Percentiles rank a stretch among this genome's conserved stretches.
These are phyloP conservation scores for Siniperca undulata DNA, from an alignment of 2,797 vertebrate species.

Conservation along the genomic window DNA sequence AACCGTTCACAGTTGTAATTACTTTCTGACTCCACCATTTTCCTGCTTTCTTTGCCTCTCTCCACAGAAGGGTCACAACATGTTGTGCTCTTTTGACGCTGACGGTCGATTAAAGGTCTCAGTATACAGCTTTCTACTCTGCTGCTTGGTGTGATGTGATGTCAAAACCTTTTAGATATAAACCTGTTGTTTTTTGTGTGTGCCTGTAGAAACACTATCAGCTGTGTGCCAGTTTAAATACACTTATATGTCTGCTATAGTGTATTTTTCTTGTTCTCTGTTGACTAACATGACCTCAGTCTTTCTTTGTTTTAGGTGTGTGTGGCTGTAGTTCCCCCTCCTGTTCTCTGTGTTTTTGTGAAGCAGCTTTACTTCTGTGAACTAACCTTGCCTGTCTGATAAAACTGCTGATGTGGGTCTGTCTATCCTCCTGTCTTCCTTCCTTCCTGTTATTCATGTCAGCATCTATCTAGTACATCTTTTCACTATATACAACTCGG, in stretches of 20 bases:
- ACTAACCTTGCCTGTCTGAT: conserved; percentile 41
- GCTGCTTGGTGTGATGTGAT: conserved; percentile 51
- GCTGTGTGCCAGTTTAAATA: conserved; percentile 6
- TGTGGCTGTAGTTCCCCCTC: conserved; percentile 44
- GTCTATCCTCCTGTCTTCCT: background rate
- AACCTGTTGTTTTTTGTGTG: conserved; percentile 8
- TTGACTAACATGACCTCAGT: conserved; percentile 40
- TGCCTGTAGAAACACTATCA: conserved; percentile 21
- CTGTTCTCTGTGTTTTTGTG: conserved; percentile 28
- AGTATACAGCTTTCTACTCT: conserved; percentile 59
- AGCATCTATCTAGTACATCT: background rate
- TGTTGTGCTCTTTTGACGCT: conserved; percentile 74
- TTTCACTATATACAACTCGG: background rate
- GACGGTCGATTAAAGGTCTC: conserved; percentile 78
- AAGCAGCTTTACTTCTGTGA: conserved; percentile 22
- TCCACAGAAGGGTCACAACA: conserved; percentile 79
- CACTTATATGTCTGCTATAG: conserved; percentile 6
- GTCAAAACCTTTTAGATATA: conserved; percentile 26
- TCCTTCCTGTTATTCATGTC: conserved; percentile 10
- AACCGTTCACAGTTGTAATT: conserved; percentile 6
- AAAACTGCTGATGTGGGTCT: conserved; percentile 8
- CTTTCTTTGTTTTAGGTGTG: conserved; percentile 34
- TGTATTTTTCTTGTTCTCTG: conserved; percentile 26
- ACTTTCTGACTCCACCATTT: conserved; percentile 26
- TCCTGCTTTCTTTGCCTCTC: conserved; percentile 46